phyloP scores from a whole-genome alignment of 2,888 invertebrate genomes.

The Euzophera pinguis region DNA sequence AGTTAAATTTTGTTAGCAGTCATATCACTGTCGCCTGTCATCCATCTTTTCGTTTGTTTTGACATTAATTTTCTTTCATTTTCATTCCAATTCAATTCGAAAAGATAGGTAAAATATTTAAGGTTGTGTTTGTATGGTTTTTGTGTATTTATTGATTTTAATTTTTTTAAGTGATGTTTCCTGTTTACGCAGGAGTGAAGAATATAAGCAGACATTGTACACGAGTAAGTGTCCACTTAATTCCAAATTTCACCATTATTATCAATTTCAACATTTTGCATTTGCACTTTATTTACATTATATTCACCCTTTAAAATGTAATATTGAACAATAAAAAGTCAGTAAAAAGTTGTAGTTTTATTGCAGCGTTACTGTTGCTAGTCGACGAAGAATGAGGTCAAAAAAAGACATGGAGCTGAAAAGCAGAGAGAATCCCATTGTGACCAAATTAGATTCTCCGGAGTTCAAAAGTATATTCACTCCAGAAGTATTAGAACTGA shows the following conservation, averaged over 20 bases:
- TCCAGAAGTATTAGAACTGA: conserved; percentile 86
- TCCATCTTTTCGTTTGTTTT: no score
- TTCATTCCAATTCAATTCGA: no score
- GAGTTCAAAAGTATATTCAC: conserved; percentile 91
- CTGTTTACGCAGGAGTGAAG: not conserved
- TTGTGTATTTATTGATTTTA: no score
- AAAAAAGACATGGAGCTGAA: conserved; percentile 57
- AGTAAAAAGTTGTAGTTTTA: conserved; percentile 28
- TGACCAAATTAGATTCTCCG: conserved; percentile 84
- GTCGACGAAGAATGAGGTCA: conserved; percentile 38
- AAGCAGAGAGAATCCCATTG: conserved; percentile 81
- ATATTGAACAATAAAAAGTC: not conserved
- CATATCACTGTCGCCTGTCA: no score
- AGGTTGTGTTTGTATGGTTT: no score
- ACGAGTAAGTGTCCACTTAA: not conserved
- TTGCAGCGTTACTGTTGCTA: conserved; percentile 23
- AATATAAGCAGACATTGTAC: not conserved
- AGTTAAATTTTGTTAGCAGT: no score
- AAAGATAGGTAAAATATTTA: no score
- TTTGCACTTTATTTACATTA: not conserved
- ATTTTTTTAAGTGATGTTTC: conserved; percentile 5
- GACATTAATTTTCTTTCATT: no score
- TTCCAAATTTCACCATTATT: not conserved
- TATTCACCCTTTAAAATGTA: no score
- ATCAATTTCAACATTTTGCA: not conserved